A percentile compares a stretch with the other conserved stretches of the same genome.
These are phyloP conservation scores for Lota lota DNA, from an alignment of 2,113 vertebrate species.

Conservation along the genomic window DNA sequence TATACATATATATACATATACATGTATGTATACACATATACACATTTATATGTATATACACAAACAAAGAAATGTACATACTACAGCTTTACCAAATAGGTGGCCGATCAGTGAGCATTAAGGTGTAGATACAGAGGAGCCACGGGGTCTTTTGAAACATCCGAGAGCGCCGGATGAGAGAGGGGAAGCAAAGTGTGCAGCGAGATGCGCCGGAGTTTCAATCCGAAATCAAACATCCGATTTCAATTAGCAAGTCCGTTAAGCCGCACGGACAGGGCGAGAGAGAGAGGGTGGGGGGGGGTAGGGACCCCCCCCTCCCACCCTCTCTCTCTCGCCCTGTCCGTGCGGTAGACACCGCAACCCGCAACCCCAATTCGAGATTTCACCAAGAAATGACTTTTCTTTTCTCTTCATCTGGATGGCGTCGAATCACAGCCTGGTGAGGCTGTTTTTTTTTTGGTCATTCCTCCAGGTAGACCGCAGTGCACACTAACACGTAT, in stretches of 20 bases:
- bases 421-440: conserved; percentile 43
- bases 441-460: conserved; percentile 13
- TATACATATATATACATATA: conserved; percentile 17
- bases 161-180: too few species aligned
- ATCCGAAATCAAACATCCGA: too few species aligned
- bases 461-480: conserved; percentile 37
- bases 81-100: conserved; percentile 19
- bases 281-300: too few species aligned
- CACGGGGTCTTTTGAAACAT: too few species aligned
- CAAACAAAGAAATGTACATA: conserved; percentile 10
- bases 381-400: conserved; percentile 25
- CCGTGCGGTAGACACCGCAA: too few species aligned
- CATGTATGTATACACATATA: conserved; percentile 26
- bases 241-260: too few species aligned
- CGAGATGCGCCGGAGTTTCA: too few species aligned
- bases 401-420: conserved; percentile 27
- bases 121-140: not conserved
- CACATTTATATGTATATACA: conserved; percentile 26
- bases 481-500: conserved; percentile 22
- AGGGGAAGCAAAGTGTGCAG: too few species aligned
- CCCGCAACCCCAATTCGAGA: too few species aligned
- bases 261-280: too few species aligned
- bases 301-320: too few species aligned
- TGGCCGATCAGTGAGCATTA: not conserved
- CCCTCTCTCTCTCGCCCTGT: too few species aligned